phyloP scores from a whole-genome alignment of 1,140 invertebrate genomes.

The Zaprionus ghesquierei region DNA sequence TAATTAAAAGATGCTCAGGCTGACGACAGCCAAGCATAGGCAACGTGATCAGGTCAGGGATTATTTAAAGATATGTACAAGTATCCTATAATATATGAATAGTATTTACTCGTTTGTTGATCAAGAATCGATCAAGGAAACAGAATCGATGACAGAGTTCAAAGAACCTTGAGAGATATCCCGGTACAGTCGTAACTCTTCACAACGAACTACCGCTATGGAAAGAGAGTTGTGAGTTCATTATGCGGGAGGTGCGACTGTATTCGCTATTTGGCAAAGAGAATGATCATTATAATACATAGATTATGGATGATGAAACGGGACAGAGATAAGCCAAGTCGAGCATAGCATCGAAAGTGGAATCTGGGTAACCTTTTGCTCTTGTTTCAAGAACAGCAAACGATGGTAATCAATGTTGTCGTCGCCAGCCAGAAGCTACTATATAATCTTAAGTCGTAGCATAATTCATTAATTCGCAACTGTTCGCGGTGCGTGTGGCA shows the following conservation, averaged over 20 bases:
- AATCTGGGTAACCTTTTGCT: conserved; percentile 22
- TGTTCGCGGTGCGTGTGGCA: conserved; percentile 11
- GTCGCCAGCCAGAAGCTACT: conserved; percentile 16
- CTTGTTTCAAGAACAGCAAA: conserved; percentile 38
- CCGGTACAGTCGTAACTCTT: not conserved
- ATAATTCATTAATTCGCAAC: conserved; percentile 51
- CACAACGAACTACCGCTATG: not conserved
- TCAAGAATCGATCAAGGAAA: not conserved
- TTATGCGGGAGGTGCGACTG: not conserved
- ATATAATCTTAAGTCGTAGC: conserved; percentile 35
- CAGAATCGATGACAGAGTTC: not conserved
- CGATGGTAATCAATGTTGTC: not conserved
- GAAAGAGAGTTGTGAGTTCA: not conserved
- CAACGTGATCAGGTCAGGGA: not conserved
- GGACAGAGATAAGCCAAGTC: not conserved
- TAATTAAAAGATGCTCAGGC: not conserved
- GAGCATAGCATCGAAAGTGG: not conserved
- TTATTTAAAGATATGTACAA: not conserved
- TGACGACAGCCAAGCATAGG: not conserved
- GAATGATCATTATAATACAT: not conserved
- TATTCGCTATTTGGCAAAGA: not conserved
- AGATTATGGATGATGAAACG: conserved; percentile 4
- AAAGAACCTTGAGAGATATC: not conserved
- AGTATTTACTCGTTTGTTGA: not conserved
- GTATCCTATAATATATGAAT: not conserved